Evolutionary conservation across 2,797 vertebrate genomes (phyloP).

Genomic region (Holocentrus rufus): DNA sequence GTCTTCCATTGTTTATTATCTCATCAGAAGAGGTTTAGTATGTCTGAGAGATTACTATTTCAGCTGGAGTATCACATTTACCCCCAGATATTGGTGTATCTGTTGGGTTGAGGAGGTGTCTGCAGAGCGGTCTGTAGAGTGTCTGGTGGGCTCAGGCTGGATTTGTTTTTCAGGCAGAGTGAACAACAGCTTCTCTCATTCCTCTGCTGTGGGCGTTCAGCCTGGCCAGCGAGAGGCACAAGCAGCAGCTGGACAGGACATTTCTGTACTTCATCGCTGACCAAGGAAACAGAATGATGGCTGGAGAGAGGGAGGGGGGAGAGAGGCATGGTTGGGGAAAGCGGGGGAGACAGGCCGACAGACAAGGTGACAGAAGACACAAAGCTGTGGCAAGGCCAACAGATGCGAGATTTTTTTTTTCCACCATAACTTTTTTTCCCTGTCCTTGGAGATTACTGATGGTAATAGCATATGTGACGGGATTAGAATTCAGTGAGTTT

Average conservation of each 20-base stretch:
- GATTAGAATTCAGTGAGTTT: conserved; percentile 42
- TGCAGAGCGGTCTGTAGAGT: conserved; percentile 31
- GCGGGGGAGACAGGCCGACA: conserved; percentile 39
- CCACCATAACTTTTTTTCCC: conserved; percentile 10
- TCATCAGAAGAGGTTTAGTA: background rate
- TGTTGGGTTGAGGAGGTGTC: conserved; percentile 22
- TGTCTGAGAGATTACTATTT: conserved; percentile 17
- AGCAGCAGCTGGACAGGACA: conserved; percentile 60
- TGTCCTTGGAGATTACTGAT: conserved; percentile 45
- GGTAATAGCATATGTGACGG: conserved; percentile 57
- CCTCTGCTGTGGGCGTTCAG: conserved; percentile 60
- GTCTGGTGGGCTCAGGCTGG: conserved; percentile 41
- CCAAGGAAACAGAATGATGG: conserved; percentile 38
- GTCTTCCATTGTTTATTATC: background rate
- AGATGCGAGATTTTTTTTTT: conserved; percentile 34
- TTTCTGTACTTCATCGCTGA: conserved; percentile 49
- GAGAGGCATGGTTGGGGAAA: conserved; percentile 6
- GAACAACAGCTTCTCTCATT: conserved; percentile 71
- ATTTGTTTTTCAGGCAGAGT: conserved; percentile 53
- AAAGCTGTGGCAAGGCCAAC: conserved; percentile 34
- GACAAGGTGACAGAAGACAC: conserved; percentile 61
- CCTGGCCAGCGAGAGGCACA: conserved; percentile 44
- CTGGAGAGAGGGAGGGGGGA: conserved; percentile 16
- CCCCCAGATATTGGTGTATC: conserved; percentile 18
- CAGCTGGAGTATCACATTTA: conserved; percentile 26